phyloP scores from a whole-genome alignment of 2,888 invertebrate genomes.

The Drosophila infuscata region DNA sequence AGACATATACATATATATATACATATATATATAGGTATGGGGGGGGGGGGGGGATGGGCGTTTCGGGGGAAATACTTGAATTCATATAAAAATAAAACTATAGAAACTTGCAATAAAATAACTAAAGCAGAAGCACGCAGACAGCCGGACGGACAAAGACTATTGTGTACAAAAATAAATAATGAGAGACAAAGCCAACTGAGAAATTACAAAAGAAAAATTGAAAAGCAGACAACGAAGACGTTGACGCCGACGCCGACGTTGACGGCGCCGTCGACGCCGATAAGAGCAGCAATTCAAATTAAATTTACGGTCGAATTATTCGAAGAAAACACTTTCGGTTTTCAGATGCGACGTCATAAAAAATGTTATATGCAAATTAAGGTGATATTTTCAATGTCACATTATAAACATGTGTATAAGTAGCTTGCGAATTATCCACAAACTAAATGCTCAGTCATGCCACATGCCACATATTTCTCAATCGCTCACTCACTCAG shows the following conservation, averaged over 20 bases:
- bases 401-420: slow-evolving; percentile 12
- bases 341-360: slow-evolving; percentile 36
- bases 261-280: background rate
- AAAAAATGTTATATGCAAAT: slow-evolving; percentile 18
- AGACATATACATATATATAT: background rate
- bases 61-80: slow-evolving; percentile 41
- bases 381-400: slow-evolving; percentile 46
- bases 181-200: slow-evolving; percentile 44
- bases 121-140: slow-evolving; percentile 60
- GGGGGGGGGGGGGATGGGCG: background rate
- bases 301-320: slow-evolving; percentile 17
- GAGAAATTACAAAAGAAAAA: slow-evolving; percentile 32
- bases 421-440: slow-evolving; percentile 39
- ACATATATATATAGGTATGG: background rate
- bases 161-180: slow-evolving; percentile 65
- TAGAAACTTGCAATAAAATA: slow-evolving; percentile 69
- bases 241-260: background rate
- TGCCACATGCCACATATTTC: slow-evolving; percentile 26
- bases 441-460: slow-evolving; percentile 42
- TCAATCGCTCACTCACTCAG: slow-evolving; percentile 12
- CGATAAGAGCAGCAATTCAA: background rate
- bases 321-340: slow-evolving; percentile 31
- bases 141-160: slow-evolving; percentile 27
- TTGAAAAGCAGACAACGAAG: slow-evolving; percentile 20
- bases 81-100: slow-evolving; percentile 70